Evolutionary conservation across 2,888 invertebrate species (phyloP), one percentile per base, ranked within the genome.

Genomic region (Boloria euphrosyne): DNA sequence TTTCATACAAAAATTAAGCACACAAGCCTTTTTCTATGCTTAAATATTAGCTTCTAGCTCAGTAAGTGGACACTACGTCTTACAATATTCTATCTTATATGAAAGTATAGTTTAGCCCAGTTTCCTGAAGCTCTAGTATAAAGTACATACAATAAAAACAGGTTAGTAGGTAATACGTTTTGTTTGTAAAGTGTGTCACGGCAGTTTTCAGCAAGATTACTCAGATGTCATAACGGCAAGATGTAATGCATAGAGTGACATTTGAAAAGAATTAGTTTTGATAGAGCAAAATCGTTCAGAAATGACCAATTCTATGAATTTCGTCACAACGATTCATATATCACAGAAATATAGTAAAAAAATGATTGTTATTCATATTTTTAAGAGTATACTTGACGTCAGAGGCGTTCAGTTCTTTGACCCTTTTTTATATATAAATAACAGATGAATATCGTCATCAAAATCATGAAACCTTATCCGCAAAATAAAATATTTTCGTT

Each of bases 151-250:
- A 54, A 62, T 62, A 63, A 57, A 63, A 55, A 63, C 49, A 49
- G 55, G 55, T 55, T 63, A 62, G 57, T 55, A 62, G 62, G 47
- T 59, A 57, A 55, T 57, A 43, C 31, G 66, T 66, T 55, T 61
- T 66, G 66, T 66, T 55, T 62, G 31, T 17, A 54, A 66, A 66
- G 51, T 66, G 57, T 66, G 66, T 66, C 66, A 66, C 50, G 61
- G 54, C 50, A 50, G 60, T 58, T 65, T 65, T 65, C 65, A 65
- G 65, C 22, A 54, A 65, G 54, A 65, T 61, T 66, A 66, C 51
- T 66, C 57, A 59, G 38, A 49, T 49, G 59, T 49, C 59, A 59
- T 49, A 59, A 38, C 31, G 58, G 7, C 31, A 44, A 57, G n/a
- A 22, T 57, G 57, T 57, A 46, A 57, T 22, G 44, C 46, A 57